A percentile compares a stretch with the other conserved stretches of the same genome.
phyloP scores from a whole-genome alignment of 2,113 vertebrate species.

The Eulemur rufifrons region DNA sequence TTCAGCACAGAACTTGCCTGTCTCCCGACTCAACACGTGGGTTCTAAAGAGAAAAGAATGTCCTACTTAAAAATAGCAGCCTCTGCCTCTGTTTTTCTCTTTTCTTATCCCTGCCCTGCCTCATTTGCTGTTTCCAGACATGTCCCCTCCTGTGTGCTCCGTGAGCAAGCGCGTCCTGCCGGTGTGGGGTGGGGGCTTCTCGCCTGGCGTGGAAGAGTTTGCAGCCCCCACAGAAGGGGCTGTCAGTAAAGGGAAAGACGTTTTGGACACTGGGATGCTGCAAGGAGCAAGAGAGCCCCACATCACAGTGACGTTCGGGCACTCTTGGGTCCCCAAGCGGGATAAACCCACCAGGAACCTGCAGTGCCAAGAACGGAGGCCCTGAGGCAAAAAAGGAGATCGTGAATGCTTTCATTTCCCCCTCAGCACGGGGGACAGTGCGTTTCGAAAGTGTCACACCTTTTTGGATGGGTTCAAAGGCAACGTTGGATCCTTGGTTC shows the following conservation, averaged over 20 bases:
- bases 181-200: no score
- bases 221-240: background rate
- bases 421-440: rapidly evolving
- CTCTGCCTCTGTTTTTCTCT: background rate
- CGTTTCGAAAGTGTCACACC: background rate
- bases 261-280: no score
- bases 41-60: conserved; percentile 36
- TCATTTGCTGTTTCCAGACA: rapidly evolving
- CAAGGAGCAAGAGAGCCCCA: background rate
- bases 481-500: rapidly evolving
- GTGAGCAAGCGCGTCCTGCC: background rate
- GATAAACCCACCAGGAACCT: rapidly evolving
- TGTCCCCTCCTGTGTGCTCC: background rate
- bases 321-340: background rate
- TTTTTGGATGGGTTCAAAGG: background rate
- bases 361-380: background rate
- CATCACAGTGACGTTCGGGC: rapidly evolving
- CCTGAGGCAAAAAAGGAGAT: rapidly evolving
- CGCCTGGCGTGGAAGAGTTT: rapidly evolving
- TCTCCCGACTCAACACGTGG: background rate
- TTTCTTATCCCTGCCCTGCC: background rate
- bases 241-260: background rate
- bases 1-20: conserved; percentile 12
- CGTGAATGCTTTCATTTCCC: rapidly evolving
- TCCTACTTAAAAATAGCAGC: conserved; percentile 54